Percentiles rank a stretch among this genome's conserved stretches.
phyloP scores from a whole-genome alignment of 35 echinoderm and acorn worm species.

The Acanthaster planci region DNA sequence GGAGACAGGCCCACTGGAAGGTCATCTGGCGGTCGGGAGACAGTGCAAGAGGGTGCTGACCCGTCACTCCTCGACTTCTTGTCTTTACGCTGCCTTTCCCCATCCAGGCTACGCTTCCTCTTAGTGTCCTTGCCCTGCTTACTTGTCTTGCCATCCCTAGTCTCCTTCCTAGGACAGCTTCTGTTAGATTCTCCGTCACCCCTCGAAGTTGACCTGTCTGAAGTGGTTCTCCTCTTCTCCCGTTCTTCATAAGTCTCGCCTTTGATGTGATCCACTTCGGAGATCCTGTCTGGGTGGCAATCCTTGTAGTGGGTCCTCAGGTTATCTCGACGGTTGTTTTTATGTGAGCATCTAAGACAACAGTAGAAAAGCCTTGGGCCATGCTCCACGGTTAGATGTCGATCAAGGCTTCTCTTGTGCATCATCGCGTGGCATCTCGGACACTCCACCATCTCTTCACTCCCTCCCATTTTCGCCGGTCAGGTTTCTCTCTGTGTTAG shows the following conservation, averaged over 20 bases:
- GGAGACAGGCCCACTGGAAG: background rate
- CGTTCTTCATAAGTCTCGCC: too few relatives aligned
- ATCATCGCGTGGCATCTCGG: too few relatives aligned
- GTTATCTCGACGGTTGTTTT: constrained; percentile 1
- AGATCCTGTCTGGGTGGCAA: too few relatives aligned
- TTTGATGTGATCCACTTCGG: too few relatives aligned
- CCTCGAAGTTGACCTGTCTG: background rate
- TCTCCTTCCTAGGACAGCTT: too few relatives aligned
- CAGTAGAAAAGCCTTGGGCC: background rate
- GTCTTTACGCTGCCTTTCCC: background rate
- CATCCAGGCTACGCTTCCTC: background rate
- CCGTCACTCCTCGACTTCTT: background rate
- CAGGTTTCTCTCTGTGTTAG: too few relatives aligned
- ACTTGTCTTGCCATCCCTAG: background rate
- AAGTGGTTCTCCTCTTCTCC: background rate
- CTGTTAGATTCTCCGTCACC: too few relatives aligned
- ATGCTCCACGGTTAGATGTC: background rate
- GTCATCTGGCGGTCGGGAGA: background rate
- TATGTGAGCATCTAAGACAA: background rate
- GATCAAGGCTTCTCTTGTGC: background rate
- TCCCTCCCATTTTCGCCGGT: background rate
- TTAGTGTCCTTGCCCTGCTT: background rate
- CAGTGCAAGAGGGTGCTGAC: background rate
- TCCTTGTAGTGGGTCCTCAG: background rate
- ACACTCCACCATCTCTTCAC: too few relatives aligned